Evolutionary conservation across 2,888 invertebrate genomes (phyloP), one percentile per base, ranked within the genome.

Genomic region (Altica lythri): DNA sequence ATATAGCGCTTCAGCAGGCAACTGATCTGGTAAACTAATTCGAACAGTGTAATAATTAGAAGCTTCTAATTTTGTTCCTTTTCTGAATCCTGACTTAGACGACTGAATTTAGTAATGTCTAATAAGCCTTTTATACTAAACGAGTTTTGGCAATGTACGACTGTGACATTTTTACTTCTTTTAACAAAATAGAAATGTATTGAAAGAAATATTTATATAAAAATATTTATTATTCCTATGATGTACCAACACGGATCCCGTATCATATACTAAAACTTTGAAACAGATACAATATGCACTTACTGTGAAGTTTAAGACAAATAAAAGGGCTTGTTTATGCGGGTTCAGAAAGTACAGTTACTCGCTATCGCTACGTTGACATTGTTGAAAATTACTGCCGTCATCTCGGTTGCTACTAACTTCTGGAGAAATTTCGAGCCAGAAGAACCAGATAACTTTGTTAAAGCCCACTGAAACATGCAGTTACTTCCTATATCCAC

Each of bases 251-350:
- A 40, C 40, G 40, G 19, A 40, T 22, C 9, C 5, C 10, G 22
- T 38, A 22, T 40, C 40, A 4, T 13, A 40, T 40, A 10, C 4
- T 9, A 1, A n/a, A 25, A 40, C 8, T 22, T 25, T 40, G 2
- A 19, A 13, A 14, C 2, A 10, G 25, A 40, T 25, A 25, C 40
- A 42, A 29, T 27, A 22, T 16, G 18, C 45, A 14, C 48, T 32
- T 17, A 32, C 30, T 10, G 16, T 8, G 30, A 19, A 38, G 13
- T 27, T 46, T 17, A 46, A 42, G 50, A 46, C 27, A 52, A 47
- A 54, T 49, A 54, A 43, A 35, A 47, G 22, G 46, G 22, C 37
- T 29, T 46, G 42, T 38, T 43, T 51, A 56, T 52, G 48, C 43
- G 52, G 48, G 52, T 37, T 19, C 19, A n/a, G 16, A n/a, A 43